A percentile compares a stretch with the other conserved stretches of the same genome.
Conservation (phyloP, 53 echinoderm and acorn worm genomes). For the Stichopus horrens region DNA sequence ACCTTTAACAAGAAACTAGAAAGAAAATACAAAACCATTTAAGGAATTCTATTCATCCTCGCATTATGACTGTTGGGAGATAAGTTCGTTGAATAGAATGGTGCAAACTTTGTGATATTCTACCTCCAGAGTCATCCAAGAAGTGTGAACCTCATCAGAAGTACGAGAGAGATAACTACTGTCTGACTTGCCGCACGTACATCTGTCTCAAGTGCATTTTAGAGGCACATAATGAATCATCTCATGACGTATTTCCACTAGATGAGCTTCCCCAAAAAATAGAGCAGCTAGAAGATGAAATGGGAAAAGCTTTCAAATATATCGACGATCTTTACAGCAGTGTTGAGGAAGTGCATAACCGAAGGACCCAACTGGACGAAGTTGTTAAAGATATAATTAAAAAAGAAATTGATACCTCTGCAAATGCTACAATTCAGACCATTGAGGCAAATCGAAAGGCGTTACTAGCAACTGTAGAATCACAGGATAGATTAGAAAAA, state of each 20-base stretch:
- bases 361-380: background rate
- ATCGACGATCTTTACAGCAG: background rate
- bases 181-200: background rate
- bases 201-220: background rate
- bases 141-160: background rate
- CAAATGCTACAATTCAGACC: background rate
- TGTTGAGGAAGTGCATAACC: background rate
- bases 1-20: no score
- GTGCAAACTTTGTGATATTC: no score
- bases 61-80: no score
- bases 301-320: background rate
- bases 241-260: background rate
- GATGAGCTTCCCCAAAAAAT: background rate
- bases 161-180: background rate
- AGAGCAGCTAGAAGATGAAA: background rate
- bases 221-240: background rate
- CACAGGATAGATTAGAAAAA: background rate
- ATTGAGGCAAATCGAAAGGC: background rate
- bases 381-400: background rate
- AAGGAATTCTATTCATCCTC: no score
- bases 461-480: background rate
- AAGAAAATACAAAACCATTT: no score
- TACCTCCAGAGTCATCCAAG: background rate
- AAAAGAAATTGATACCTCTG: background rate
- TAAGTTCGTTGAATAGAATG: no score